Conservation (phyloP, 2,888 invertebrate genomes). For the Agonopterix arenella region DNA sequence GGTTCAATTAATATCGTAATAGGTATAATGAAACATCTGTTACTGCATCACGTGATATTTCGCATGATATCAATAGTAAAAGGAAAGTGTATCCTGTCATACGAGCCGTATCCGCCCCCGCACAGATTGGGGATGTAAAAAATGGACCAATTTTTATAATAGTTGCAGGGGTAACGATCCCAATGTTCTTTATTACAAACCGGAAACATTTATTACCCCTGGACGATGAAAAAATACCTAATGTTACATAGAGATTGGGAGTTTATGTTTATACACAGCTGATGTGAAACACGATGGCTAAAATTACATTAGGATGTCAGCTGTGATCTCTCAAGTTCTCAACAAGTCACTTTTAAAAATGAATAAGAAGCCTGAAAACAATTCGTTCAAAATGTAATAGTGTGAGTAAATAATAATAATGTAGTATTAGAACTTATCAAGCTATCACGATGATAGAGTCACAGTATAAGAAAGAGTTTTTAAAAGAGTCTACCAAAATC, state of each 20-base stretch:
- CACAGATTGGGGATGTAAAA: constrained; percentile 63
- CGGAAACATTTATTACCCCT: constrained; percentile 70
- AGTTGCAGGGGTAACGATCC: constrained; percentile 53
- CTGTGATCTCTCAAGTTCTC: no score
- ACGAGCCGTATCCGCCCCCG: constrained; percentile 70
- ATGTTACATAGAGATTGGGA: constrained; percentile 3
- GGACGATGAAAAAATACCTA: constrained; percentile 42
- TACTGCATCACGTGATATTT: constrained; percentile 55
- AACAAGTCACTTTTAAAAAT: no score
- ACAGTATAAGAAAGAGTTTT: no score
- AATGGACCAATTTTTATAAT: constrained; percentile 72
- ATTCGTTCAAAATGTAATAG: no score
- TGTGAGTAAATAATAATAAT: no score
- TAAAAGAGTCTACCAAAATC: no score
- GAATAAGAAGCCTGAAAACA: no score
- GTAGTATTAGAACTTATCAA: no score
- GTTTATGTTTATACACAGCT: not conserved
- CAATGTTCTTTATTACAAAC: constrained; percentile 63
- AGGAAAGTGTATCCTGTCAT: constrained; percentile 71
- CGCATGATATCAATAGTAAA: constrained; percentile 56
- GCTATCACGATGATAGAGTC: no score
- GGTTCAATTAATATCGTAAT: not conserved
- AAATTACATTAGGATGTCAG: no score
- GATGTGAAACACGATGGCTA: not conserved
- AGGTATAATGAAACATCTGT: constrained; percentile 48